phyloP scores from a whole-genome alignment of 2,888 invertebrate species.

The Pristionchus japonicus region DNA sequence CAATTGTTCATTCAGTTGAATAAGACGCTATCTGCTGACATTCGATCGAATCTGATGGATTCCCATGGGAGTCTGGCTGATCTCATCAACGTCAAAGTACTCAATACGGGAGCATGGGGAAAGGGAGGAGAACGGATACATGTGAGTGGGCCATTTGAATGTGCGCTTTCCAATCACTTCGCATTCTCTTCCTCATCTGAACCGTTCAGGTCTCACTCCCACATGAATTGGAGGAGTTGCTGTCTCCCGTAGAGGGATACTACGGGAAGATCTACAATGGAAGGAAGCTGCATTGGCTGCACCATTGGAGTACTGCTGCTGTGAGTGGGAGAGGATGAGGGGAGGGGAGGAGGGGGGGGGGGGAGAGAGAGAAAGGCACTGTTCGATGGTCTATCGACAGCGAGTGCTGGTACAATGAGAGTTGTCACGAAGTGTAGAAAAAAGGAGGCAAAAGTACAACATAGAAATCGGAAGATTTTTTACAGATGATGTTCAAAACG shows the following conservation, averaged over 20 bases:
- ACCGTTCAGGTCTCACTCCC: conserved; percentile 91
- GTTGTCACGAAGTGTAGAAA: no score
- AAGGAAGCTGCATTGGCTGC: conserved; percentile 96
- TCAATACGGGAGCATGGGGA: conserved; percentile 99
- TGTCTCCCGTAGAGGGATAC: conserved; percentile 94
- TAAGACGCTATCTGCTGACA: not conserved
- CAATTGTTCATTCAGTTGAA: conserved; percentile 19
- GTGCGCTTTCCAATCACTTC: not conserved
- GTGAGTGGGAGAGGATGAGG: conserved; percentile 75
- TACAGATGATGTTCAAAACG: conserved; percentile 90
- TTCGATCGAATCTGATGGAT: not conserved
- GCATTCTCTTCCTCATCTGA: not conserved
- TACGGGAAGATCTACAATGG: conserved; percentile 98
- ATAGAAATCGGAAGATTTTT: no score
- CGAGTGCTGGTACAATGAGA: no score
- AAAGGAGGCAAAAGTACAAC: no score
- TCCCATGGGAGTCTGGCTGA: conserved; percentile 68
- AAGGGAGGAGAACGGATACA: conserved; percentile 79
- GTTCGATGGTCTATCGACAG: no score
- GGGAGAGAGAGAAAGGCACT: no score
- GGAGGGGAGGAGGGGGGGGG: no score
- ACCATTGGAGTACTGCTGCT: conserved; percentile 99
- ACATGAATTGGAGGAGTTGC: conserved; percentile 96
- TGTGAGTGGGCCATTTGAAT: not conserved
- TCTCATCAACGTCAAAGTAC: conserved; percentile 94